phyloP scores from a whole-genome alignment of 1,140 invertebrate genomes.

The Arctopsyche grandis region DNA sequence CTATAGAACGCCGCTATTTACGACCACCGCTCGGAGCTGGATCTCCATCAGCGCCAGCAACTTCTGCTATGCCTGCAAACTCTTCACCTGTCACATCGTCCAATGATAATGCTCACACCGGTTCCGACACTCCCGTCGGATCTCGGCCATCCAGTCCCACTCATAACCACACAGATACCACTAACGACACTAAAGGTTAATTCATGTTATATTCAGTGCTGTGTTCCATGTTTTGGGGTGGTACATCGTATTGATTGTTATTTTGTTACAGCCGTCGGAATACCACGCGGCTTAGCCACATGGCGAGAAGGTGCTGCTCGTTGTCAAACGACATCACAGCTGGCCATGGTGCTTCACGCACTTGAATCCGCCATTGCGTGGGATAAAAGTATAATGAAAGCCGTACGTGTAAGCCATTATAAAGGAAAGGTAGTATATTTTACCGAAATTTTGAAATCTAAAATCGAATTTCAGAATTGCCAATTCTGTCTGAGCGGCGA shows the following conservation, averaged over 20 bases:
- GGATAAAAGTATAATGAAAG: slow-evolving; percentile 99
- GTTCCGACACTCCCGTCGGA: slow-evolving; percentile 22
- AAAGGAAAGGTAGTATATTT: slow-evolving; percentile 7
- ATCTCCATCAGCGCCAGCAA: slow-evolving; percentile 61
- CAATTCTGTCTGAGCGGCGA: slow-evolving; percentile 96
- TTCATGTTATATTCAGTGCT: background rate
- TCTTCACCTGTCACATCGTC: background rate
- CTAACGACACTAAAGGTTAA: slow-evolving; percentile 30
- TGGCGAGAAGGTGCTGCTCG: slow-evolving; percentile 90
- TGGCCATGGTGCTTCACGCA: slow-evolving; percentile 90
- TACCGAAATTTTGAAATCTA: background rate
- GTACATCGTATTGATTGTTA: background rate
- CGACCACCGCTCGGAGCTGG: slow-evolving; percentile 89
- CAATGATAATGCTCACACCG: background rate
- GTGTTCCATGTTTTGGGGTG: too few relatives aligned
- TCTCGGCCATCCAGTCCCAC: slow-evolving; percentile 31
- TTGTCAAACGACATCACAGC: slow-evolving; percentile 86
- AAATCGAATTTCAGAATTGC: slow-evolving; percentile 81
- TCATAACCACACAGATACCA: slow-evolving; percentile 23
- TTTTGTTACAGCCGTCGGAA: slow-evolving; percentile 34
- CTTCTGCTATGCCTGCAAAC: slow-evolving; percentile 4
- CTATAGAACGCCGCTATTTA: slow-evolving; percentile 92
- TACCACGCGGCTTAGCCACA: slow-evolving; percentile 73
- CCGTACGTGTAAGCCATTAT: slow-evolving; percentile 73
- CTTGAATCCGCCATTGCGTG: slow-evolving; percentile 93